Base-by-base conservation (phyloP, 2,888 invertebrate species). In the Nasonia oneida region DNA sequence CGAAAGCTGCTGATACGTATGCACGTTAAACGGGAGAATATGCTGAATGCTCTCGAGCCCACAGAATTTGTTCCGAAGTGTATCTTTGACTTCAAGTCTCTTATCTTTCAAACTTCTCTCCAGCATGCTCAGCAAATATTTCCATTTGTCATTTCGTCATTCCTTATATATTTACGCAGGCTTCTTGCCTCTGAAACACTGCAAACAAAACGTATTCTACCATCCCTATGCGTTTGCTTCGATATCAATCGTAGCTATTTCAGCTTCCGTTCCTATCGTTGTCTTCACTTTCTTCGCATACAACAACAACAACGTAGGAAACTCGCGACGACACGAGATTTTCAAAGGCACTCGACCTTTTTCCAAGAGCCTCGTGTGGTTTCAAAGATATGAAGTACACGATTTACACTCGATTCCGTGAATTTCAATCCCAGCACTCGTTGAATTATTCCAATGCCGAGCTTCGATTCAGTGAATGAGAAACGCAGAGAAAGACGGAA, bases 391-490 rank as follows among this genome's bases (percentile, higher is more conserved):
- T 33, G 18, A 42, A 50, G 47, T 42, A n/a, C 67, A 61, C 10
- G 6, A 15, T 39, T 14, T 67, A n/a, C n/a, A 33, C 78, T 61
- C 10, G 39, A 42, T 42, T 73, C 73, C 39, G 42, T 39, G 39
- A n/a, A 39, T 73, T 73, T 47, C 12, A 73, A 73, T 73, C 15
- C 18, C 53, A 47, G 47, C 47, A n/a, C 47, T 73, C 39, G 73
- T 73, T 73, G 73, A 73, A 42, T 73, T n/a, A 73, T 39, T 42
- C 39, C 12, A 50, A n/a, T 29, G 64, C 64, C 8, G 23, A 29
- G 3, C 18, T 64, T 23, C 10, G 12, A 64, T 23, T 64, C 29
- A 14, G 39, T 50, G 50, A 74, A n/a, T 18, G 23, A 74, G 29
- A 39, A 80, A 39, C 42, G 10, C 8, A 47, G 39, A 74, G 15